Conservation (phyloP, 30 jellyfish, hydroid and myxozoan species). For the Catostylus mosaicus region DNA sequence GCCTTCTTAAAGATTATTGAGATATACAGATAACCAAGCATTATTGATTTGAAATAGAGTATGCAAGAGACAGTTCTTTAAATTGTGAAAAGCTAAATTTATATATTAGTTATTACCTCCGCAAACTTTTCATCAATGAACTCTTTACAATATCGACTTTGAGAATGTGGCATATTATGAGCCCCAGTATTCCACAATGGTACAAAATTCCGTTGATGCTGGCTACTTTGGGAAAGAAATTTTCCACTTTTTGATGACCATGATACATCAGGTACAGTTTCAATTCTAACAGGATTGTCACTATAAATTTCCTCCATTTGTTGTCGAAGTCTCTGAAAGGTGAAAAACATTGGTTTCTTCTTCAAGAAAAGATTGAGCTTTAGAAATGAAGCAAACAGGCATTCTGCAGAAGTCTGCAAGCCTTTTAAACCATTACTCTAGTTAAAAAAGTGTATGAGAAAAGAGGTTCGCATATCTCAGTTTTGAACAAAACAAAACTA, state of each 20-base stretch:
- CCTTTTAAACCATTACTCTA: too few species aligned
- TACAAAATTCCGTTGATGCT: slow-evolving; percentile 79
- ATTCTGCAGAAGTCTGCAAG: too few species aligned
- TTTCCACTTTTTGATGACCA: slow-evolving; percentile 66
- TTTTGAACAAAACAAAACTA: too few species aligned
- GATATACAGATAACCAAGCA: too few species aligned
- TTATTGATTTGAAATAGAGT: too few species aligned
- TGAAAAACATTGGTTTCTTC: background rate
- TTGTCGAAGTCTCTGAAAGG: slow-evolving; percentile 79
- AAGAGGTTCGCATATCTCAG: too few species aligned
- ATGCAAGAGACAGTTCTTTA: too few species aligned
- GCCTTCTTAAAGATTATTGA: too few species aligned
- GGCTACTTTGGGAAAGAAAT: slow-evolving; percentile 80
- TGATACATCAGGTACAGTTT: slow-evolving; percentile 49
- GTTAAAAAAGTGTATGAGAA: too few species aligned
- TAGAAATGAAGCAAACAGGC: too few species aligned
- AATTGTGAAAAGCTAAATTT: too few species aligned
- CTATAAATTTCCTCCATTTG: slow-evolving; percentile 93
- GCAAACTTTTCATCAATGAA: slow-evolving; percentile 89
- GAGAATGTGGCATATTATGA: slow-evolving; percentile 85
- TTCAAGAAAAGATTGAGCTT: too few species aligned
- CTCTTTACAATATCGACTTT: slow-evolving; percentile 92
- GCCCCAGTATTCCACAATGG: slow-evolving; percentile 79
- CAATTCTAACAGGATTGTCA: slow-evolving; percentile 59
- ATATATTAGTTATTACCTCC: slow-evolving; percentile 80